Conservation (phyloP, 2,113 vertebrate genomes). For the Paracanthobrama guichenoti region DNA sequence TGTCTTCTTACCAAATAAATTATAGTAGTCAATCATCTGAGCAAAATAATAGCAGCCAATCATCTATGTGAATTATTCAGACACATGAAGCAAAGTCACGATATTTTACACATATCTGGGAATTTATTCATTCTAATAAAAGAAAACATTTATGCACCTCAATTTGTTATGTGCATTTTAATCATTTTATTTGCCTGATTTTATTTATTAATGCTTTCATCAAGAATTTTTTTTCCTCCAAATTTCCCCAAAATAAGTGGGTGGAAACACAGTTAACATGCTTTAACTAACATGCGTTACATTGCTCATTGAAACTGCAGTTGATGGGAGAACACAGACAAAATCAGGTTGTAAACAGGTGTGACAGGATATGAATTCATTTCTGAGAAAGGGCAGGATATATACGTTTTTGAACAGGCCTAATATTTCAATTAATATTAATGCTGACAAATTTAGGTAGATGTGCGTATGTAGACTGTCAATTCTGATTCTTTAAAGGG, state of each 20-base stretch:
- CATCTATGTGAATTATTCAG: not conserved
- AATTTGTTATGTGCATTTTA: not conserved
- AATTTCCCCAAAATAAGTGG: not conserved
- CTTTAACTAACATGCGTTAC: not conserved
- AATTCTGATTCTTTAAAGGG: not conserved
- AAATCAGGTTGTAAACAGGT: not conserved
- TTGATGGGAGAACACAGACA: not conserved
- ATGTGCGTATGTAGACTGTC: not conserved
- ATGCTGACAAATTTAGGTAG: not conserved
- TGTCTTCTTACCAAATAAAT: not conserved
- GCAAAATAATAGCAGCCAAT: not conserved
- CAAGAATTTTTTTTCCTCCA: not conserved
- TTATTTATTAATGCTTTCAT: not conserved
- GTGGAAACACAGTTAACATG: not conserved
- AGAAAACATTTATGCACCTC: not conserved
- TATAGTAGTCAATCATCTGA: not conserved
- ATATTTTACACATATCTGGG: not conserved
- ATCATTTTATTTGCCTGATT: not conserved
- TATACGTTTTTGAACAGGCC: not conserved
- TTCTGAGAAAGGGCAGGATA: not conserved
- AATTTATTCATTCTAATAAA: not conserved
- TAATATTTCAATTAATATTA: not conserved
- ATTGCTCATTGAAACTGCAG: not conserved
- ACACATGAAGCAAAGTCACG: not conserved
- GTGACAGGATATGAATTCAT: not conserved